Base-by-base conservation (phyloP, 35 echinoderm and acorn worm genomes). In the Diadema setosum region DNA sequence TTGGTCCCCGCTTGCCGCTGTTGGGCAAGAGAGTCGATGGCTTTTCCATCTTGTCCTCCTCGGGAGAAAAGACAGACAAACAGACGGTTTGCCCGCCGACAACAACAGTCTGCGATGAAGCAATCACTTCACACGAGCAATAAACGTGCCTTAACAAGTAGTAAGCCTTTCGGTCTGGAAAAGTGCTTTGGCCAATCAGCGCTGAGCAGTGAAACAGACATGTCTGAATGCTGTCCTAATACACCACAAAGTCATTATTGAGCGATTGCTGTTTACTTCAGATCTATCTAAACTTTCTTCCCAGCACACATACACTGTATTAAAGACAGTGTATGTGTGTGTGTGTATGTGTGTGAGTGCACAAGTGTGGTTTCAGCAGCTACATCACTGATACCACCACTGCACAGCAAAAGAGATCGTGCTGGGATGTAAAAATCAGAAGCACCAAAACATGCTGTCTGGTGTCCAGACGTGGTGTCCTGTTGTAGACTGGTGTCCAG, bases 1-100 rank as follows among this genome's bases (percentile, higher is more conserved):
- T 60, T 24, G 96, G 93, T 21, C 93, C 92, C 63, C 73, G 39
- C 73, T 78, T 78, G 73, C 36, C 73, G 37, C 34, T 78, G 40
- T 78, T 78, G 73, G 73, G 18, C 34, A 16, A 7, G 7, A 35
- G 17, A 15, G 73, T 78, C 40, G 73, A 78, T 78, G 73, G 73
- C 73, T 78, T 78, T n/a, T 42, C 73, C 73, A 78, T 31, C 73
- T 78, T 78, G 73, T 67, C 63, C 63, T 33, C 37, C n/a, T n/a
- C n/a, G n/a, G n/a, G n/a, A n/a, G n/a, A n/a, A n/a, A n/a, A n/a
- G n/a, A n/a, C n/a, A n/a, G n/a, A n/a, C n/a, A n/a, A n/a, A n/a
- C n/a, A n/a, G n/a, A n/a, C n/a, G n/a, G n/a, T 26, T 67, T 67
- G 12, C 63, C 21, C 30, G 37, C 37, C 63, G 26, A 33, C 63